Conservation (phyloP, 1,140 invertebrate genomes). For the Aricia agestis region DNA sequence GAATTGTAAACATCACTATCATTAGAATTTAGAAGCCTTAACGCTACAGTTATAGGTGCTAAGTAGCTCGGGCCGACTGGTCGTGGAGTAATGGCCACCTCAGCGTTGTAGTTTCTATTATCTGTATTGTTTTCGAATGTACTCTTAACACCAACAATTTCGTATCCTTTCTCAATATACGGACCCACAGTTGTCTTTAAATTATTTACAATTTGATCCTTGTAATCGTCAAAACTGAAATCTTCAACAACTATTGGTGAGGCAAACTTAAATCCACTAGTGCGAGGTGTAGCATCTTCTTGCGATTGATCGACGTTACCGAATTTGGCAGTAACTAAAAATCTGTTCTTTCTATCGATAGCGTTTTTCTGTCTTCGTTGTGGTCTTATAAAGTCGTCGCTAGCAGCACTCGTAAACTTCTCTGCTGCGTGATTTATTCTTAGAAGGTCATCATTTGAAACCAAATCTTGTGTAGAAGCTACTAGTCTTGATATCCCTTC, state of each 20-base stretch:
- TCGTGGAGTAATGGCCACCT: constrained; percentile 46
- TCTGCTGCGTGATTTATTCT: constrained; percentile 75
- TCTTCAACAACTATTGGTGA: constrained; percentile 63
- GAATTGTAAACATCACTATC: constrained; percentile 46
- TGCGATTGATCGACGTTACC: constrained; percentile 16
- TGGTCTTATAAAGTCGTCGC: constrained; percentile 55
- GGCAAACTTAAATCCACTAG: constrained; percentile 51
- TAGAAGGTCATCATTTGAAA: constrained; percentile 76
- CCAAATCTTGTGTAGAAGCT: constrained; percentile 75
- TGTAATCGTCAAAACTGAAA: constrained; percentile 39
- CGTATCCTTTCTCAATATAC: constrained; percentile 59
- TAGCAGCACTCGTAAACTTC: constrained; percentile 40
- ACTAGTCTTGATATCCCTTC: constrained; percentile 70
- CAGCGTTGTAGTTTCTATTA: constrained; percentile 29
- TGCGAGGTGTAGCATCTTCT: constrained; percentile 26
- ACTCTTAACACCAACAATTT: constrained; percentile 50
- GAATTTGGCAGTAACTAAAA: constrained; percentile 53
- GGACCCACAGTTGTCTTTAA: constrained; percentile 61
- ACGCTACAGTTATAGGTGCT: constrained; percentile 75
- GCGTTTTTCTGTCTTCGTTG: constrained; percentile 28
- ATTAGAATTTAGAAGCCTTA: constrained; percentile 69
- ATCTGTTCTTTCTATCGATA: constrained; percentile 34
- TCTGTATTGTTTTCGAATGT: constrained; percentile 35
- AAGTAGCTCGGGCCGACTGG: constrained; percentile 73
- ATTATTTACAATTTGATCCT: constrained; percentile 57